Conservation (phyloP, 2,888 invertebrate species). For the Heteropelma amictum region DNA sequence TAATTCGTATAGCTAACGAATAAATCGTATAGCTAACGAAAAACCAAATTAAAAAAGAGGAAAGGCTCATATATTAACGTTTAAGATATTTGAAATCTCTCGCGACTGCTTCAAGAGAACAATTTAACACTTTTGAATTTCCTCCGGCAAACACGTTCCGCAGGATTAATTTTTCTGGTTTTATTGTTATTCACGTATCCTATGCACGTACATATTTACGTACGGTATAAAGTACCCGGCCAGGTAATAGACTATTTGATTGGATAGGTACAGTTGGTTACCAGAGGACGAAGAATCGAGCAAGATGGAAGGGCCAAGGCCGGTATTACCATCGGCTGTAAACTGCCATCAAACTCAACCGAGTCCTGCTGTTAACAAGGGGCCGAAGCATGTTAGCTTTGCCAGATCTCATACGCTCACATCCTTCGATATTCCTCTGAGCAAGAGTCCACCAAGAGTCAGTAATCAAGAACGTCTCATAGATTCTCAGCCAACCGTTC, state of each 20-base stretch:
- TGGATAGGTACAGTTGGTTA: conserved; percentile 84
- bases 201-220: too few relatives aligned
- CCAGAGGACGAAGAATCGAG: conserved; percentile 87
- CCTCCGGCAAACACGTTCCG: too few relatives aligned
- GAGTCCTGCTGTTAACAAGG: conserved; percentile 66
- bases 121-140: too few relatives aligned
- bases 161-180: too few relatives aligned
- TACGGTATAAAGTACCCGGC: background rate
- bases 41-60: too few relatives aligned
- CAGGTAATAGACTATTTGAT: conserved; percentile 18
- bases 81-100: too few relatives aligned
- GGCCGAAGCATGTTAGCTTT: conserved; percentile 93
- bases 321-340: conserved; percentile 68
- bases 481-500: conserved; percentile 75
- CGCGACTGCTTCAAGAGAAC: too few relatives aligned
- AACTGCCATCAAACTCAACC: conserved; percentile 69
- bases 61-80: too few relatives aligned
- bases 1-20: too few relatives aligned
- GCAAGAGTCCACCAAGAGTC: conserved; percentile 78
- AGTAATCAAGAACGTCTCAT: conserved; percentile 76
- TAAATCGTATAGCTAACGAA: too few relatives aligned
- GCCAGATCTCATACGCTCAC: conserved; percentile 92
- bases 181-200: too few relatives aligned
- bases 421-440: conserved; percentile 84
- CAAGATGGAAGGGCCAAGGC: conserved; percentile 86